Evolutionary conservation across 1,140 invertebrate species (phyloP), one percentile per base, ranked within the genome.

Genomic region (Meloidogyne exigua): DNA sequence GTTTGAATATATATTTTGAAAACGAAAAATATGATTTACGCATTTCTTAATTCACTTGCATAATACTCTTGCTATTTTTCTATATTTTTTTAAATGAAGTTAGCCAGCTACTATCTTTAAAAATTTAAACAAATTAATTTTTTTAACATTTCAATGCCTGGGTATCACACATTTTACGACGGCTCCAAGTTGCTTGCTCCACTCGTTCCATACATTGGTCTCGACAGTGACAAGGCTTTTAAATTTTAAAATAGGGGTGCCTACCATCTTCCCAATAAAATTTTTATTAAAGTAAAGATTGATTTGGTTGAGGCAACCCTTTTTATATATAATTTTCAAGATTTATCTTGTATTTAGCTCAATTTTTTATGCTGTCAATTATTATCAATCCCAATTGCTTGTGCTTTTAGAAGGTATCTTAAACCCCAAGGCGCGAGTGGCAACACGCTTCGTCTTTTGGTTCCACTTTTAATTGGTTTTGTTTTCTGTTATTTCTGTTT

Each of bases 291-390:
- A n/a, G n/a, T n/a, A n/a, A n/a, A n/a, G n/a, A n/a, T n/a, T n/a
- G n/a, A n/a, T n/a, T n/a, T n/a, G n/a, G n/a, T n/a, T n/a, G n/a
- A n/a, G n/a, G n/a, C n/a, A n/a, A n/a, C n/a, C n/a, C n/a, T n/a
- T n/a, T n/a, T n/a, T n/a, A n/a, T n/a, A n/a, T n/a, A n/a, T n/a
- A n/a, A n/a, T n/a, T n/a, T 70, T 23, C 15, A 13, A 68, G 32
- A 25, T 5, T n/a, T n/a, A 68, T 12, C 42, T 12, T 72, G 25
- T 15, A 25, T 90, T 75, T 89, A 94, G 93, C 89, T 93, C 74
- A 94, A 94, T 89, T 94, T 94, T 89, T 88, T 94, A 80, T 88
- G 93, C 72, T 92, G 92, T 84, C 93, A 94, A 90, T 88, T 93
- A 83, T 89, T 91, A 76, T 92, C 92, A 76, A 88, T 94, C 82